A percentile compares a stretch with the other conserved stretches of the same genome.
phyloP scores from a whole-genome alignment of 2,113 vertebrate species.

The Oenanthe oenanthe region DNA sequence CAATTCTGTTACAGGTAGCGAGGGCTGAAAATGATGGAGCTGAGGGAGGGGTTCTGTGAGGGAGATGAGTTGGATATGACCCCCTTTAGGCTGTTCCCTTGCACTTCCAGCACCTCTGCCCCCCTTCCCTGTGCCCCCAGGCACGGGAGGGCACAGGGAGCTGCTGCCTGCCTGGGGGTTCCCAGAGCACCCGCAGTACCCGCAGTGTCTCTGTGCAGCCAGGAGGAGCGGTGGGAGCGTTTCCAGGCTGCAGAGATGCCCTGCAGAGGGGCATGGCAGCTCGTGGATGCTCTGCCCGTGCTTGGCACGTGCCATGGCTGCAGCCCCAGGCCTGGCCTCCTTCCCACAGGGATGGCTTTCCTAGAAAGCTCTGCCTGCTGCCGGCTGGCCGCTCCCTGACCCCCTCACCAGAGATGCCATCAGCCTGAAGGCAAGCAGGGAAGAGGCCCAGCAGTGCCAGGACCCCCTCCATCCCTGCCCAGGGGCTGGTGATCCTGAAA shows the following conservation, averaged over 20 bases:
- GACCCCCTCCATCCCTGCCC: not conserved
- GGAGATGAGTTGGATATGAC: not conserved
- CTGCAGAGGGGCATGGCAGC: not conserved
- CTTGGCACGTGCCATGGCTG: not conserved
- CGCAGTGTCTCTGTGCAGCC: rapidly evolving
- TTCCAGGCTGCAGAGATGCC: not conserved
- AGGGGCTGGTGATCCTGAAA: rapidly evolving
- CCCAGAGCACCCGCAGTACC: rapidly evolving
- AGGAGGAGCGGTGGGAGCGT: rapidly evolving
- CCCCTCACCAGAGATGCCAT: not conserved
- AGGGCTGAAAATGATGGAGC: not conserved
- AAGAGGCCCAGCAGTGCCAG: not conserved
- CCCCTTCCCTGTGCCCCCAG: not conserved
- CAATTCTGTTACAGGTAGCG: not conserved
- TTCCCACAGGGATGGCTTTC: not conserved
- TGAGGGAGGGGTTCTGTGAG: not conserved
- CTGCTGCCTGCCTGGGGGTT: not conserved
- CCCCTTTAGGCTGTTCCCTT: not conserved
- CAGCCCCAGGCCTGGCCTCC: not conserved
- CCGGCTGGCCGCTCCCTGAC: rapidly evolving
- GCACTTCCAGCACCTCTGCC: not conserved
- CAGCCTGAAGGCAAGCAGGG: not conserved
- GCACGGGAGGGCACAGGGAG: not conserved
- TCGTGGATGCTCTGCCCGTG: not conserved
- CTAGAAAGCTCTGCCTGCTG: not conserved